Percentiles rank a stretch among this genome's conserved stretches.
phyloP scores from a whole-genome alignment of 2,888 invertebrate species.

The Drosophila borborema region DNA sequence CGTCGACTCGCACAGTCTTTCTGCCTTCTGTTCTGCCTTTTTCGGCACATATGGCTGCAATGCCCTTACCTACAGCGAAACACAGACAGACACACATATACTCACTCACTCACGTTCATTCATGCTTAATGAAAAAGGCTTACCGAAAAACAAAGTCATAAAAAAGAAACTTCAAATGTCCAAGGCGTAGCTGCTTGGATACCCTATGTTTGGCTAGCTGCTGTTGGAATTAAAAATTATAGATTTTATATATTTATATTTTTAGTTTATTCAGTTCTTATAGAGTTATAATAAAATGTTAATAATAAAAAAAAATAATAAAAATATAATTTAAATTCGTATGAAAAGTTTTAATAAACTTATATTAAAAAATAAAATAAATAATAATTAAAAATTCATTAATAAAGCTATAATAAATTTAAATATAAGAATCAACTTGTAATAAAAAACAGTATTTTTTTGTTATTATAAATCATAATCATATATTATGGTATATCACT shows the following conservation, averaged over 20 bases:
- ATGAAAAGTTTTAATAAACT: too few relatives aligned
- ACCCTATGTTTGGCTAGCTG: not conserved
- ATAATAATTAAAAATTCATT: too few relatives aligned
- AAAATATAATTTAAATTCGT: too few relatives aligned
- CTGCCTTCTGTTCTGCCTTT: constrained; percentile 22
- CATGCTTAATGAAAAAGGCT: constrained; percentile 60
- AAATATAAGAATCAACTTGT: too few relatives aligned
- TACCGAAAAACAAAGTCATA: constrained; percentile 53
- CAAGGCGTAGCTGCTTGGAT: not conserved
- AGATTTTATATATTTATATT: not conserved
- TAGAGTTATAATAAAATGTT: not conserved
- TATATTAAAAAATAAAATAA: too few relatives aligned
- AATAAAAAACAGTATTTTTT: too few relatives aligned
- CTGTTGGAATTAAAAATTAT: not conserved
- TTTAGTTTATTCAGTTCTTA: not conserved
- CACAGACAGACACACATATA: not conserved
- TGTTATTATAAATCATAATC: not conserved
- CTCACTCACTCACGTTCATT: constrained; percentile 8
- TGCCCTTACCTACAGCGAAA: constrained; percentile 9
- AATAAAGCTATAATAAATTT: too few relatives aligned
- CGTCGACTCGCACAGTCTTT: constrained; percentile 22
- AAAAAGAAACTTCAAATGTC: constrained; percentile 6
- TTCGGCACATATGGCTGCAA: constrained; percentile 61
- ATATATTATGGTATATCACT: not conserved
- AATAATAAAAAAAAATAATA: not conserved